phyloP scores from a whole-genome alignment of 2,888 invertebrate species.

The Aphodius sticticus region DNA sequence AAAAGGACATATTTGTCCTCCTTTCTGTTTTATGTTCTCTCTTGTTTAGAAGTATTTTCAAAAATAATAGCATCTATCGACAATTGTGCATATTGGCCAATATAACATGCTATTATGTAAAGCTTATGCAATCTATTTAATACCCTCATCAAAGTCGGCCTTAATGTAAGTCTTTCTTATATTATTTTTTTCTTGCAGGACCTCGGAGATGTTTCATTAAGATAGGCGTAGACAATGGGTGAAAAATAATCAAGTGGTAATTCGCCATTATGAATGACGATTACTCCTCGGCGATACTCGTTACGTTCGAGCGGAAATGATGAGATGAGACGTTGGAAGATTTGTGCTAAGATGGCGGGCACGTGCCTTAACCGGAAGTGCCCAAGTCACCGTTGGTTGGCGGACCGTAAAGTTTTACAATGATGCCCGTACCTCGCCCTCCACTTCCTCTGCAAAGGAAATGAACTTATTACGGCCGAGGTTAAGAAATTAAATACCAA shows the following conservation, averaged over 20 bases:
- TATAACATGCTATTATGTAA: background rate
- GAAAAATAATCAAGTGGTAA: conserved; percentile 4
- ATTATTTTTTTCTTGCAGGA: background rate
- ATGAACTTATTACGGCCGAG: conserved; percentile 23
- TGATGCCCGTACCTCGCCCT: conserved; percentile 26
- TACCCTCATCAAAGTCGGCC: background rate
- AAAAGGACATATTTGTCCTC: no score
- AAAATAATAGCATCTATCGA: background rate
- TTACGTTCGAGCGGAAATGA: conserved; percentile 25
- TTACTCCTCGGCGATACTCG: conserved; percentile 16
- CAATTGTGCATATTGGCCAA: background rate
- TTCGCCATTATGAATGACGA: conserved; percentile 11
- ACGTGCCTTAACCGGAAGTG: conserved; percentile 24
- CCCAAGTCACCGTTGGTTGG: conserved; percentile 23
- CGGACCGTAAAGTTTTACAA: conserved; percentile 24
- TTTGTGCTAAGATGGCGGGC: conserved; percentile 27
- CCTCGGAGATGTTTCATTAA: background rate
- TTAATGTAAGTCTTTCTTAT: background rate
- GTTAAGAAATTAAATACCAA: conserved; percentile 19
- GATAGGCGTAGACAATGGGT: background rate
- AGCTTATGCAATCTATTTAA: conserved; percentile 4
- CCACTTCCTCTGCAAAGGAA: conserved; percentile 23
- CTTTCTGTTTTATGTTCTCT: background rate
- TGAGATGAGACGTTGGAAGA: conserved; percentile 23
- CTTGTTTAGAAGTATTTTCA: background rate